Evolutionary conservation across 2,113 vertebrate species (phyloP).

Genomic region (Seriola rivoliana): DNA sequence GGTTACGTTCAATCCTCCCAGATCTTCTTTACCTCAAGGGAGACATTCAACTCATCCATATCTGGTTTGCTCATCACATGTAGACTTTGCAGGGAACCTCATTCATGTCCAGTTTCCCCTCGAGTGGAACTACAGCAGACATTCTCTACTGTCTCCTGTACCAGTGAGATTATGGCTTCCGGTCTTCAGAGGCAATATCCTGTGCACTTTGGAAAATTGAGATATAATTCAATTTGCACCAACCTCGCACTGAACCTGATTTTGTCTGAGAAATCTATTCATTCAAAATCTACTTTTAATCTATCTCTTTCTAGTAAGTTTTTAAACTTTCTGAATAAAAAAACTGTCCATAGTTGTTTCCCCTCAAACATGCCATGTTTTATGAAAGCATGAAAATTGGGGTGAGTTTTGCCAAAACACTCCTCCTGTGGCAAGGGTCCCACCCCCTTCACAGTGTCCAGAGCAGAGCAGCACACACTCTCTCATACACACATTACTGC

Average conservation of each 20-base stretch:
- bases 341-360: conserved; percentile 3
- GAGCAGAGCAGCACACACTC: conserved; percentile 82
- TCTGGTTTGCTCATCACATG: conserved; percentile 75
- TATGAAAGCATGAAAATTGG: conserved; percentile 48
- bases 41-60: conserved; percentile 53
- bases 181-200: conserved; percentile 38
- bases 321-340: not conserved
- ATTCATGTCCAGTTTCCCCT: conserved; percentile 45
- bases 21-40: conserved; percentile 49
- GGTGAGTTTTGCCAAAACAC: conserved; percentile 49
- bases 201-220: conserved; percentile 4
- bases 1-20: conserved; percentile 38
- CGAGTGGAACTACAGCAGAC: conserved; percentile 51
- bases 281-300: not conserved
- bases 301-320: not conserved
- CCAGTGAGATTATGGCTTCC: conserved; percentile 30
- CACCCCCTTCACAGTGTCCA: conserved; percentile 81
- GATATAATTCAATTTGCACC: conserved; percentile 19
- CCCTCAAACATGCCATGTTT: conserved; percentile 34
- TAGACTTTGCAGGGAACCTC: conserved; percentile 35
- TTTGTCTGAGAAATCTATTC: conserved; percentile 3
- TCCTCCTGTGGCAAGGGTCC: conserved; percentile 63
- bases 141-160: conserved; percentile 32
- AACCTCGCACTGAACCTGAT: conserved; percentile 2
- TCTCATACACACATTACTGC: conserved; percentile 65